phyloP scores from a whole-genome alignment of 2,888 invertebrate species.

The Drosophila tripunctata region DNA sequence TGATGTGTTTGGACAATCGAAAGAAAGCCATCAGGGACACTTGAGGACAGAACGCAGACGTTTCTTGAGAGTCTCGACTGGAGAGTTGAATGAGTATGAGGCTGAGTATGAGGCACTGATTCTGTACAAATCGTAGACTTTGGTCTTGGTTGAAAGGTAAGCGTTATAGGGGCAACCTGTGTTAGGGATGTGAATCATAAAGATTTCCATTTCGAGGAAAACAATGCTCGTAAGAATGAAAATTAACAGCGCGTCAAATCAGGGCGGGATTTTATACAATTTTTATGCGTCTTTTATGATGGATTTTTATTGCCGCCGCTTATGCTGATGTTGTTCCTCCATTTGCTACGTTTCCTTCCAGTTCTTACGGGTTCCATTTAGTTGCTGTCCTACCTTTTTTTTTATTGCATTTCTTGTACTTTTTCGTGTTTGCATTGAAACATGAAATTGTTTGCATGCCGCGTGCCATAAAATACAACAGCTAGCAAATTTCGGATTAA shows the following conservation, averaged over 20 bases:
- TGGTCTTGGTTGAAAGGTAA: background rate
- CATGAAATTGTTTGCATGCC: slow-evolving; percentile 71
- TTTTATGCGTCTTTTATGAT: slow-evolving; percentile 74
- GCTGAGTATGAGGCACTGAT: background rate
- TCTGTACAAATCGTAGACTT: too few species aligned
- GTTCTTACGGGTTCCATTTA: background rate
- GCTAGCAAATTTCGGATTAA: slow-evolving; percentile 71
- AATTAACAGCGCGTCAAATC: slow-evolving; percentile 76
- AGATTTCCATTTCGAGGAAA: slow-evolving; percentile 22
- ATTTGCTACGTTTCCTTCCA: background rate
- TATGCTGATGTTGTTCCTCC: slow-evolving; percentile 47
- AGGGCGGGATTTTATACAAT: slow-evolving; percentile 56
- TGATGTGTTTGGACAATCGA: slow-evolving; percentile 35
- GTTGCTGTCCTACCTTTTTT: background rate
- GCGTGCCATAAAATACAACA: slow-evolving; percentile 62
- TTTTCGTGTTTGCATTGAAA: slow-evolving; percentile 24
- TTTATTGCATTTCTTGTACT: background rate
- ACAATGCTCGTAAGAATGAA: slow-evolving; percentile 27
- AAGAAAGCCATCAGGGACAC: slow-evolving; percentile 56
- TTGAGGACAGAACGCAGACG: slow-evolving; percentile 44
- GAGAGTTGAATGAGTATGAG: background rate
- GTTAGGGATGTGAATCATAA: slow-evolving; percentile 37
- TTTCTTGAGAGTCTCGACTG: slow-evolving; percentile 6
- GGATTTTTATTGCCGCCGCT: slow-evolving; percentile 68
- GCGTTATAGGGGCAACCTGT: slow-evolving; percentile 22